Conservation (phyloP, 2,888 invertebrate genomes). For the Lithophane socia region DNA sequence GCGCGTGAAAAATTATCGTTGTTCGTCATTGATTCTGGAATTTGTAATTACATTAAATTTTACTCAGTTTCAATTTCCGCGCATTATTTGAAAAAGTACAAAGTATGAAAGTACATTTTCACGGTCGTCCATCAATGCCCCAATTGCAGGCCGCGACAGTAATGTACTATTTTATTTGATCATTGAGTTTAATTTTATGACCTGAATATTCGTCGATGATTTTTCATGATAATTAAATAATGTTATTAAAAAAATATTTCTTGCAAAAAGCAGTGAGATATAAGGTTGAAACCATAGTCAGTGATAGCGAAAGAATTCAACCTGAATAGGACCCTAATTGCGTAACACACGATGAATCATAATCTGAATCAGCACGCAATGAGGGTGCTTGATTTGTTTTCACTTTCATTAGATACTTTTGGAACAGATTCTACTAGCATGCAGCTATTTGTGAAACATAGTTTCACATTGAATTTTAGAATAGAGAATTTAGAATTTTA, state of each 20-base stretch:
- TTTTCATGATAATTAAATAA: background rate
- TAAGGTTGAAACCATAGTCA: background rate
- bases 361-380: too few species aligned
- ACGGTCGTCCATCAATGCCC: too few species aligned
- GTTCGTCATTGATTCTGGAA: too few species aligned
- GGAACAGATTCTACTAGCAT: background rate
- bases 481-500: accelerated
- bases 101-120: too few species aligned
- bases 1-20: too few species aligned
- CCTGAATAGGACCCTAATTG: background rate
- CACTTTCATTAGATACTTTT: background rate
- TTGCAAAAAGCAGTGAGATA: background rate
- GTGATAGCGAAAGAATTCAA: background rate
- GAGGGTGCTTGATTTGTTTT: background rate
- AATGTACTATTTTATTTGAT: background rate
- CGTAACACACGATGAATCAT: too few species aligned
- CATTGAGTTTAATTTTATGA: background rate
- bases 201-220: too few species aligned
- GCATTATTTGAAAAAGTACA: too few species aligned
- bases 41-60: too few species aligned
- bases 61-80: too few species aligned
- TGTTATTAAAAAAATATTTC: background rate
- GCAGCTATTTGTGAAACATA: background rate
- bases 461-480: background rate
- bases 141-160: too few species aligned